Percentiles rank a stretch among this genome's conserved stretches.
These are phyloP conservation scores for Brachynemurus nebulosus DNA, from an alignment of 2,888 invertebrate species.

Conservation along the genomic window DNA sequence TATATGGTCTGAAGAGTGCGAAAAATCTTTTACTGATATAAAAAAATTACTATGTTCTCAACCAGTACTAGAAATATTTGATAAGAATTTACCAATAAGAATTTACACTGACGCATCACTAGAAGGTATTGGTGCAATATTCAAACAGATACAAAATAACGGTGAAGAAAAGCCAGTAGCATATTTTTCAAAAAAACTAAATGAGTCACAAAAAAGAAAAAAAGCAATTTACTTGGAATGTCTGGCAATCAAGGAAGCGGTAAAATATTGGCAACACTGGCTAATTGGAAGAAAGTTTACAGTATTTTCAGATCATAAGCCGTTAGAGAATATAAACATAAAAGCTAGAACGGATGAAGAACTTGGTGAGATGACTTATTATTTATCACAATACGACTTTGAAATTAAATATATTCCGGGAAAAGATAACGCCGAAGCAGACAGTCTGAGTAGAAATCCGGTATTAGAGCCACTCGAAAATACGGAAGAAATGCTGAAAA, in stretches of 20 bases:
- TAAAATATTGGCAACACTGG: conserved; percentile 17
- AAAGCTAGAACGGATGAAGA: conserved; percentile 2
- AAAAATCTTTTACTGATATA: too few relatives aligned
- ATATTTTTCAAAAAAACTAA: conserved; percentile 19
- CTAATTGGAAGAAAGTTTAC: conserved; percentile 17
- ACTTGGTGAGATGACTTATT: background rate
- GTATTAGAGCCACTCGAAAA: conserved; percentile 12
- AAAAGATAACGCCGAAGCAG: conserved; percentile 10
- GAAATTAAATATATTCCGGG: conserved; percentile 4
- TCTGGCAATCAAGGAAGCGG: conserved; percentile 14
- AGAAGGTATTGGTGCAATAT: too few relatives aligned
- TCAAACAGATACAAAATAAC: conserved; percentile 15
- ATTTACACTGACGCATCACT: too few relatives aligned
- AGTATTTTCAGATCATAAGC: conserved; percentile 19
- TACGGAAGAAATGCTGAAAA: conserved; percentile 7
- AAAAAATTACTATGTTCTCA: too few relatives aligned
- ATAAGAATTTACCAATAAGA: too few relatives aligned
- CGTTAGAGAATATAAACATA: conserved; percentile 12
- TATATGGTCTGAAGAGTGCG: too few relatives aligned
- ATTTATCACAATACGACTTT: background rate
- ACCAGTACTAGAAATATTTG: too few relatives aligned
- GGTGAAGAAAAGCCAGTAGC: conserved; percentile 14
- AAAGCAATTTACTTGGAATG: conserved; percentile 20
- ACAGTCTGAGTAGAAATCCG: conserved; percentile 15
- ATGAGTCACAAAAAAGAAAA: conserved; percentile 16